Evolutionary conservation across 2,888 invertebrate species (phyloP).

Genomic region (Griposia aprilina): DNA sequence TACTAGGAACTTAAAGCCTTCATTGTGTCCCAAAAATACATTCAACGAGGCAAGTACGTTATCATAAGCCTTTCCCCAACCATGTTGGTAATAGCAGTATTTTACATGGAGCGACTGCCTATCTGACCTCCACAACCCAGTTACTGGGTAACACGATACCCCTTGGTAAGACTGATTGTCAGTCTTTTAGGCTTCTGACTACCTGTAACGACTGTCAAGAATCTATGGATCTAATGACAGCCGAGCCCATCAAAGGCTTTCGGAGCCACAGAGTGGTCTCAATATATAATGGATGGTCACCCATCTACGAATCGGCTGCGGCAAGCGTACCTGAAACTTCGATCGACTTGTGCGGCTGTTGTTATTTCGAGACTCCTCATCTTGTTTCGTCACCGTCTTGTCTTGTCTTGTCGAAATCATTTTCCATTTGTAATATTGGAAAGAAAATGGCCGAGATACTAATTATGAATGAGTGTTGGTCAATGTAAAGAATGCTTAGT

Average conservation of each 20-base stretch:
- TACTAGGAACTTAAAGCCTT: background rate
- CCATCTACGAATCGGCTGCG: no score
- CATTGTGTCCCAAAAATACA: background rate
- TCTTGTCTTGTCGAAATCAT: background rate
- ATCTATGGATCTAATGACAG: background rate
- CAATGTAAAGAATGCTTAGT: constrained; percentile 36
- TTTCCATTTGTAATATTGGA: background rate
- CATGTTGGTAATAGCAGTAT: no score
- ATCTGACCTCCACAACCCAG: background rate
- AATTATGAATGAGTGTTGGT: constrained; percentile 18
- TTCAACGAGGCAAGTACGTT: background rate
- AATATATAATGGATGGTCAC: background rate
- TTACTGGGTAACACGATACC: background rate
- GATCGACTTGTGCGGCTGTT: background rate
- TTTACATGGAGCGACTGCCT: background rate
- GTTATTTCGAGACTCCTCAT: background rate
- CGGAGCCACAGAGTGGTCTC: no score
- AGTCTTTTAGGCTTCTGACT: background rate
- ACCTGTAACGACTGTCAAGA: background rate
- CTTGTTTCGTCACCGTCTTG: no score
- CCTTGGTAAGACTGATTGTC: background rate
- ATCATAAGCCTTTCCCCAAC: background rate
- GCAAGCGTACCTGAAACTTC: background rate
- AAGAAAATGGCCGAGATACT: background rate
- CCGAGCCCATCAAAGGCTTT: background rate